These are phyloP conservation scores for Gymnopithys bicolor DNA, from an alignment of 2,797 vertebrate species.

Conservation along the genomic window DNA sequence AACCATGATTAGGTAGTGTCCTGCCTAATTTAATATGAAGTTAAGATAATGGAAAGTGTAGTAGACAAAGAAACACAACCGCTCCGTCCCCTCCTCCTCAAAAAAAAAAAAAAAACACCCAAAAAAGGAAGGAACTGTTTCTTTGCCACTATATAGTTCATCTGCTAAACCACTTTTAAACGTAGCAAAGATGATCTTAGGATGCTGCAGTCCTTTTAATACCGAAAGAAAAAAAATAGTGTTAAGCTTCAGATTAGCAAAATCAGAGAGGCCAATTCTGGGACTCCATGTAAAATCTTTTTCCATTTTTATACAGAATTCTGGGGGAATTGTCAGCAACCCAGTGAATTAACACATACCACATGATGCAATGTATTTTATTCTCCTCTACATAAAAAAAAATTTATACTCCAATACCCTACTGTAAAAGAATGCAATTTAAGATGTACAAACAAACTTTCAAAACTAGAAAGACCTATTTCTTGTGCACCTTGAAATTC, in stretches of 20 bases:
- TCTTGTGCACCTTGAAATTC: neutral
- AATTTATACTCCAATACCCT: neutral
- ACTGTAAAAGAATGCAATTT: neutral
- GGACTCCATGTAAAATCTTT: neutral
- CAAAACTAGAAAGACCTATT: neutral
- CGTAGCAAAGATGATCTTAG: neutral
- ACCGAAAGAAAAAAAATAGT: neutral
- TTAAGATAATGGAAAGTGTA: neutral
- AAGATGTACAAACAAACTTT: neutral
- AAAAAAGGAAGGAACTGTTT: neutral
- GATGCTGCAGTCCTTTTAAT: neutral
- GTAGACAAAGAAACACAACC: neutral
- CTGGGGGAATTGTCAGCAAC: neutral
- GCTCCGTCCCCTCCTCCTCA: no score
- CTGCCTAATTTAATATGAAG: neutral
- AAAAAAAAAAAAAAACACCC: no score
- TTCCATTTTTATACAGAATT: conserved; percentile 4
- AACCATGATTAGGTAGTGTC: neutral
- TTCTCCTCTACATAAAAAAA: neutral
- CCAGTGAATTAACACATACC: neutral
- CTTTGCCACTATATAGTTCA: neutral
- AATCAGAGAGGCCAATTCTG: neutral
- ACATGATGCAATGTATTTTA: neutral
- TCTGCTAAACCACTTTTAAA: neutral
- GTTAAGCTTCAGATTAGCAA: neutral